phyloP scores from a whole-genome alignment of 1,140 invertebrate species.

The Leptinotarsa lineolata region DNA sequence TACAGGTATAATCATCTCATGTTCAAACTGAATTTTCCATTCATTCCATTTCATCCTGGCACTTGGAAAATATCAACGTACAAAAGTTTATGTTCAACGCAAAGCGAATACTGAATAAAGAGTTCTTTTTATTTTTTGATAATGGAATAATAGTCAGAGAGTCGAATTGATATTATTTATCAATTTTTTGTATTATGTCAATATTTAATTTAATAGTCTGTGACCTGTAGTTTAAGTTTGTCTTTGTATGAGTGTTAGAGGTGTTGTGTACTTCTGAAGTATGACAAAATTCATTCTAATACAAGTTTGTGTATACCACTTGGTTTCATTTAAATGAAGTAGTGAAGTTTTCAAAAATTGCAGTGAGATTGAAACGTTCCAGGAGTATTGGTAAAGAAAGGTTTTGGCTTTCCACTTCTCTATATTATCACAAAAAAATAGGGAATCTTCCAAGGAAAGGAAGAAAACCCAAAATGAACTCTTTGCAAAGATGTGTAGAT shows the following conservation, averaged over 20 bases:
- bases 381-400: too few species aligned
- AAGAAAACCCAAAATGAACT: too few species aligned
- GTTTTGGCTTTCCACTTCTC: too few species aligned
- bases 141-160: not conserved
- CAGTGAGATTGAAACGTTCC: too few species aligned
- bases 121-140: constrained; percentile 9
- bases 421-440: too few species aligned
- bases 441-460: too few species aligned
- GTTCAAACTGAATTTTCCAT: constrained; percentile 26
- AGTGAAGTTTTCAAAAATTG: too few species aligned
- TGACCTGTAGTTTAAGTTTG: constrained; percentile 31
- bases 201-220: not conserved
- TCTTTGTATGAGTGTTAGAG: constrained; percentile 28
- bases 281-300: not conserved
- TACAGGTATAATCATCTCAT: constrained; percentile 21
- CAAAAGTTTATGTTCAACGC: not conserved
- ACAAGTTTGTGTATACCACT: not conserved
- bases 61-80: constrained; percentile 23
- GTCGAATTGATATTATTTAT: too few species aligned
- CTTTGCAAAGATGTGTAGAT: too few species aligned
- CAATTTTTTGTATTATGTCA: too few species aligned
- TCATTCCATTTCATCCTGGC: constrained; percentile 34
- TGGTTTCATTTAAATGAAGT: not conserved
- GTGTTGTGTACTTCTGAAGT: constrained; percentile 35
- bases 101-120: not conserved